Evolutionary conservation across 2,888 invertebrate species (phyloP).

Genomic region (Gari tellinella): DNA sequence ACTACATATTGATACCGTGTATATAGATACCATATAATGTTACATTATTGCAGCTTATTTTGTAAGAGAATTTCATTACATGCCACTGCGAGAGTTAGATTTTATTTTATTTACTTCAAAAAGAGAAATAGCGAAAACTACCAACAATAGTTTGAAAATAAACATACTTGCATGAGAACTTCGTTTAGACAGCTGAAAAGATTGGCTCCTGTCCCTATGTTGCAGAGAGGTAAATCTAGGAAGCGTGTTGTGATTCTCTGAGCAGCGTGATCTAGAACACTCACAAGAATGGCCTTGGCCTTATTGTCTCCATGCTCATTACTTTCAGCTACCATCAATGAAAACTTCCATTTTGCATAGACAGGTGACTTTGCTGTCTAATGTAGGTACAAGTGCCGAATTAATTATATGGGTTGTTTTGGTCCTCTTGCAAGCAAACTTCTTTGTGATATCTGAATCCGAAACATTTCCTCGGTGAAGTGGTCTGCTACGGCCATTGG

Average conservation of each 20-base stretch:
- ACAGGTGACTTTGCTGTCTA: conserved; percentile 18
- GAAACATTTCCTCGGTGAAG: conserved; percentile 55
- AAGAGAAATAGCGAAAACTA: no score
- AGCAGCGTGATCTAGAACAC: conserved; percentile 13
- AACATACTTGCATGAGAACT: conserved; percentile 41
- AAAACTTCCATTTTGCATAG: conserved; percentile 32
- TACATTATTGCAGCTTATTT: no score
- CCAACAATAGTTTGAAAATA: no score
- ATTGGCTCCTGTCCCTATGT: conserved; percentile 32
- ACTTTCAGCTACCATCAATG: conserved; percentile 36
- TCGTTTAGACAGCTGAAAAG: conserved; percentile 36
- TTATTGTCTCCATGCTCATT: conserved; percentile 47
- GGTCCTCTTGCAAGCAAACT: conserved; percentile 46
- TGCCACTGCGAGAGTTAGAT: no score
- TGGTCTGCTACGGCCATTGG: conserved; percentile 39
- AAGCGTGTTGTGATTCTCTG: conserved; percentile 24
- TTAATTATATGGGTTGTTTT: conserved; percentile 47
- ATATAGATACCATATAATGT: no score
- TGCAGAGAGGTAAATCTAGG: conserved; percentile 39
- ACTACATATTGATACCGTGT: no score
- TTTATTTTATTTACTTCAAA: no score
- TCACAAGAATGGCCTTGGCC: conserved; percentile 38
- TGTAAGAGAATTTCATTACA: no score
- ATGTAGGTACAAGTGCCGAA: conserved; percentile 25
- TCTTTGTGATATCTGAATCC: conserved; percentile 55